Conservation (phyloP, 1,140 invertebrate species). For the Drosophila guanche region DNA sequence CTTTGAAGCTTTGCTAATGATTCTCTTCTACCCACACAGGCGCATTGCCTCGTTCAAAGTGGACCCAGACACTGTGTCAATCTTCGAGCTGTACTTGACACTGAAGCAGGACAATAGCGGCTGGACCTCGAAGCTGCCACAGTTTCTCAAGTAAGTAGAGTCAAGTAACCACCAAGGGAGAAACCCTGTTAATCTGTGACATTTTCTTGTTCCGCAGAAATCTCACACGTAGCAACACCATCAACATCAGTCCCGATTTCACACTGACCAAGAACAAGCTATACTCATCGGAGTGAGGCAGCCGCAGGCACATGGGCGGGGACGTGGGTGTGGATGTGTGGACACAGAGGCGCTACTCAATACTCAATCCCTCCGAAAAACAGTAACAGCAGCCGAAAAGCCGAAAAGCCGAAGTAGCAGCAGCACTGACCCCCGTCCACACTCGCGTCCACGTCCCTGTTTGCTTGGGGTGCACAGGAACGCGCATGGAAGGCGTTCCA, state of each 20-base stretch:
- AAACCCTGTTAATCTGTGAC: no score
- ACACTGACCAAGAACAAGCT: constrained; percentile 93
- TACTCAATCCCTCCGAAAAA: constrained; percentile 77
- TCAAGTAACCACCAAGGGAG: no score
- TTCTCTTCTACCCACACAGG: constrained; percentile 35
- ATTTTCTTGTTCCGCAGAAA: constrained; percentile 86
- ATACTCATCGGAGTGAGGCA: constrained; percentile 84
- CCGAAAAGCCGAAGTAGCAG: constrained; percentile 20
- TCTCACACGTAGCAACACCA: constrained; percentile 90
- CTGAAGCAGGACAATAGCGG: constrained; percentile 91
- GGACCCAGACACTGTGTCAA: constrained; percentile 92
- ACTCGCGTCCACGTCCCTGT: constrained; percentile 1
- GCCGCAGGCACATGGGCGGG: constrained; percentile 40
- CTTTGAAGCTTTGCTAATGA: not conserved
- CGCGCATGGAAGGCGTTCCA: constrained; percentile 22
- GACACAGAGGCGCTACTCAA: constrained; percentile 35
- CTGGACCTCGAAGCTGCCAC: constrained; percentile 92
- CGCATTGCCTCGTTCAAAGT: constrained; percentile 89
- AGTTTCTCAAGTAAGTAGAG: constrained; percentile 91
- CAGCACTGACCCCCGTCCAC: constrained; percentile 22
- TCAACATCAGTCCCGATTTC: constrained; percentile 93
- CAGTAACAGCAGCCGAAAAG: constrained; percentile 30
- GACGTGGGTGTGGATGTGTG: constrained; percentile 34
- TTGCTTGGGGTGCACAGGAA: constrained; percentile 19
- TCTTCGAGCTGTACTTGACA: constrained; percentile 93